These are phyloP conservation scores for Noctilio leporinus DNA, from an alignment of 2,113 vertebrate genomes.

Conservation along the genomic window DNA sequence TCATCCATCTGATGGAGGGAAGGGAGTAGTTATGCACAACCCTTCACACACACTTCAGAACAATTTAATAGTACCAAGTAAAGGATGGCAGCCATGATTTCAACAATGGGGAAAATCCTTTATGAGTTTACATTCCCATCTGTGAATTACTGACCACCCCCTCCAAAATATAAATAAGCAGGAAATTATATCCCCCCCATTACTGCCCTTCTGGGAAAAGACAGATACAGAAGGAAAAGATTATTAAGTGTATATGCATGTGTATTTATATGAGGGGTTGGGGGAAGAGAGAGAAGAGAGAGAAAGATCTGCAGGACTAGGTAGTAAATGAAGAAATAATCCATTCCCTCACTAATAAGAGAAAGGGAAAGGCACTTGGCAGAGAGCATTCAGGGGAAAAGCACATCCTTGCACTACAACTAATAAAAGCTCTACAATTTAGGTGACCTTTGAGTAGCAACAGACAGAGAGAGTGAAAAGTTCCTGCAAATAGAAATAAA, in stretches of 20 bases:
- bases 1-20: background rate
- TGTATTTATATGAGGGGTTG: background rate
- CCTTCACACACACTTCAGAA: background rate
- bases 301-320: background rate
- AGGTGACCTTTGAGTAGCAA: constrained; percentile 46
- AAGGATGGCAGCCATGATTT: background rate
- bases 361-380: constrained; percentile 41
- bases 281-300: background rate
- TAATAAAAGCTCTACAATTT: constrained; percentile 53
- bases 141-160: background rate
- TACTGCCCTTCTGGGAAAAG: background rate
- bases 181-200: background rate
- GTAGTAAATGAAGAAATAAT: constrained; percentile 25
- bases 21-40: background rate
- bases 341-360: constrained; percentile 40
- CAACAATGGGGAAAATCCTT: background rate
- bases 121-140: background rate
- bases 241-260: background rate
- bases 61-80: background rate
- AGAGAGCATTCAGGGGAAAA: constrained; percentile 38
- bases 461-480: constrained; percentile 19
- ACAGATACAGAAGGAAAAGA: background rate
- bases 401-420: background rate
- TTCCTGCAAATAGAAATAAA: constrained; percentile 53
- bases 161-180: background rate